Evolutionary conservation across 2,797 vertebrate genomes (phyloP).

Genomic region (Tympanoctomys barrerae): DNA sequence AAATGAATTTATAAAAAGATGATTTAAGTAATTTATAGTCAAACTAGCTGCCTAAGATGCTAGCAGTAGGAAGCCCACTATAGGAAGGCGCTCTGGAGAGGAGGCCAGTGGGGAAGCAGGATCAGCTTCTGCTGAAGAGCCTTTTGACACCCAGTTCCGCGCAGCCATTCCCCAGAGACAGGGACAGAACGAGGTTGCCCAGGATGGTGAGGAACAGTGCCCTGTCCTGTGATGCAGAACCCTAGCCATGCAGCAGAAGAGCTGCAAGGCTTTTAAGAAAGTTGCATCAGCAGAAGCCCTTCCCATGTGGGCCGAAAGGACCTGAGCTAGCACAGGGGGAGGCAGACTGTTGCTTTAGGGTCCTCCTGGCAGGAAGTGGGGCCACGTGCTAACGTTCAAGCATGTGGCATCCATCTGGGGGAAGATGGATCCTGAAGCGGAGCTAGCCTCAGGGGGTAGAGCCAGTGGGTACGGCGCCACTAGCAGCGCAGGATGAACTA

Average conservation of each 20-base stretch:
- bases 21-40: neutral
- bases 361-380: neutral
- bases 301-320: neutral
- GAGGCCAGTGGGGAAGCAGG: neutral
- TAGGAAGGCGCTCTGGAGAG: neutral
- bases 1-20: neutral
- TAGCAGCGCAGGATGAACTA: neutral
- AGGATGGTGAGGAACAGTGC: neutral
- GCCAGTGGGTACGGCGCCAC: neutral
- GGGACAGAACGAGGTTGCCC: no score
- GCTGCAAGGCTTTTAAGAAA: neutral
- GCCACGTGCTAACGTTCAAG: neutral
- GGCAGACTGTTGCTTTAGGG: neutral
- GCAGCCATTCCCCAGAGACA: neutral
- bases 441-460: neutral
- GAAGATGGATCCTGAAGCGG: neutral
- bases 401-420: neutral
- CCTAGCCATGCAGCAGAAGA: neutral
- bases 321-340: neutral
- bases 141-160: neutral
- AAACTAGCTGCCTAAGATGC: neutral
- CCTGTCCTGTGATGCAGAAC: neutral
- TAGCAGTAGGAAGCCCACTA: neutral
- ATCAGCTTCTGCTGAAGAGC: neutral
- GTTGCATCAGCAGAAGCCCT: neutral